phyloP scores from a whole-genome alignment of 37 sponge, comb jelly and placozoan species.

The Spongia lamella region DNA sequence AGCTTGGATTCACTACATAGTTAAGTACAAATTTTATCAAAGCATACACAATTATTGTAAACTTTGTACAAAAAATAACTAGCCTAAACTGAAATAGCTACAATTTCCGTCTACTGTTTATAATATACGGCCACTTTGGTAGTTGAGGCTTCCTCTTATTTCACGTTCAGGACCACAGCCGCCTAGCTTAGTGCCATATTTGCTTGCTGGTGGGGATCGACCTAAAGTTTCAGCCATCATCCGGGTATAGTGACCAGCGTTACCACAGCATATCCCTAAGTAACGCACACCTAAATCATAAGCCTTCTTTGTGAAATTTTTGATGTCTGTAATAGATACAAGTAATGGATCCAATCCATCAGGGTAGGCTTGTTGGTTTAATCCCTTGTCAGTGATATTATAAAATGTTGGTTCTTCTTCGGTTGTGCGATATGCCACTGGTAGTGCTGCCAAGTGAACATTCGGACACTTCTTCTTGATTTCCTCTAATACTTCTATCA shows the following conservation, averaged over 20 bases:
- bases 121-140: no score
- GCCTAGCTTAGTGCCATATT: neutral
- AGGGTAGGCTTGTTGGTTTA: conserved; percentile 49
- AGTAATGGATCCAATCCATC: conserved; percentile 42
- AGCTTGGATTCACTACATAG: no score
- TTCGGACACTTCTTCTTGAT: conserved; percentile 43
- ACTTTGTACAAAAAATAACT: no score
- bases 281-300: conserved; percentile 56
- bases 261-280: conserved; percentile 74
- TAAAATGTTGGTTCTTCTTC: conserved; percentile 25
- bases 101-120: no score
- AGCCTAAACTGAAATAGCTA: no score
- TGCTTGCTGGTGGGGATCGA: conserved; percentile 24
- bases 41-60: no score
- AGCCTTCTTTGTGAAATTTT: conserved; percentile 40
- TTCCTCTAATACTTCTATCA: conserved; percentile 46
- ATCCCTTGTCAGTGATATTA: conserved; percentile 26
- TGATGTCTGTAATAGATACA: conserved; percentile 31
- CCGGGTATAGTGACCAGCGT: conserved; percentile 44
- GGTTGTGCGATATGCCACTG: conserved; percentile 62
- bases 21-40: no score
- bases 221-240: conserved; percentile 61
- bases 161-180: no score
- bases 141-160: no score
- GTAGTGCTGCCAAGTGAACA: conserved; percentile 53